phyloP scores from a whole-genome alignment of 2,888 invertebrate species.

The Ochropleura plecta region DNA sequence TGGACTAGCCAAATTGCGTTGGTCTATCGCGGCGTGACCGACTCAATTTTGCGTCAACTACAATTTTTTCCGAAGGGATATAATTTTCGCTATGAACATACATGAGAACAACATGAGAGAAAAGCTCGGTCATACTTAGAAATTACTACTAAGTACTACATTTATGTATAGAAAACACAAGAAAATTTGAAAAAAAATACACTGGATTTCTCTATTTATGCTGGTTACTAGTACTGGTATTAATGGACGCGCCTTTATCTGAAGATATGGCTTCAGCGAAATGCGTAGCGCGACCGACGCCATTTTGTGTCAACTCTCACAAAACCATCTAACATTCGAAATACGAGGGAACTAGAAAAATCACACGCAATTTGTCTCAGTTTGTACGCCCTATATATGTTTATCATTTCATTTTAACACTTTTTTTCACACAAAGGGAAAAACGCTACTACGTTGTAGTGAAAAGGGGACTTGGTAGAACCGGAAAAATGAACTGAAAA shows the following conservation, averaged over 20 bases:
- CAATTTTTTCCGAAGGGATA: not conserved
- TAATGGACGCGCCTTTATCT: too few species aligned
- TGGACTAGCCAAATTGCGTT: not conserved
- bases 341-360: not conserved
- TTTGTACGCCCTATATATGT: not conserved
- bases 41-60: not conserved
- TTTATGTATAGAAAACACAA: too few species aligned
- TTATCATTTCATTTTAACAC: not conserved
- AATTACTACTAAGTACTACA: too few species aligned
- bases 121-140: not conserved
- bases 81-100: not conserved
- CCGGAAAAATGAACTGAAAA: slow-evolving; percentile 5
- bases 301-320: too few species aligned
- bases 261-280: too few species aligned
- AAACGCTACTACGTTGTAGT: not conserved
- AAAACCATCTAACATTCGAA: not conserved
- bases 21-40: not conserved
- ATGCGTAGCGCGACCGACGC: too few species aligned
- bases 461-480: not conserved
- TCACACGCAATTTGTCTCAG: not conserved
- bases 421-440: not conserved
- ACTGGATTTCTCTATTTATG: too few species aligned
- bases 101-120: not conserved
- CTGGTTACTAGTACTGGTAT: too few species aligned
- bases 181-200: too few species aligned